Evolutionary conservation across 2,797 vertebrate genomes (phyloP).

Genomic region (Paratrypauchen microcephalus): DNA sequence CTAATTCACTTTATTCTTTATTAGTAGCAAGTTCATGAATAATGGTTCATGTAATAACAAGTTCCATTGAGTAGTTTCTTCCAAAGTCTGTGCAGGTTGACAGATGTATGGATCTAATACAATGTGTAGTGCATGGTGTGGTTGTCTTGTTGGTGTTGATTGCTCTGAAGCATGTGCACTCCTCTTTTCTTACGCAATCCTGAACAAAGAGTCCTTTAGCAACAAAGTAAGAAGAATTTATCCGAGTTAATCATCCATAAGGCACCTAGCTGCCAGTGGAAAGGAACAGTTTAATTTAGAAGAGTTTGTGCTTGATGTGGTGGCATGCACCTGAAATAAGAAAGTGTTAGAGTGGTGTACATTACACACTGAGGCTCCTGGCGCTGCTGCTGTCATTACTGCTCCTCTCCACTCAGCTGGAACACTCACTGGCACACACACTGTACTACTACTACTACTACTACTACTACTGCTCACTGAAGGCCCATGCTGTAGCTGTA

Average conservation of each 20-base stretch:
- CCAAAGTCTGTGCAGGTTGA: background rate
- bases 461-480: too few species aligned
- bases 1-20: too few species aligned
- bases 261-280: slow-evolving; percentile 7
- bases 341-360: slow-evolving; percentile 16
- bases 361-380: slow-evolving; percentile 28
- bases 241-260: slow-evolving; percentile 43
- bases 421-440: slow-evolving; percentile 39
- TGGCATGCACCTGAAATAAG: slow-evolving; percentile 21
- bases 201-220: slow-evolving; percentile 26
- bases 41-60: too few species aligned
- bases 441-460: too few species aligned
- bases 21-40: too few species aligned
- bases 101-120: too few species aligned
- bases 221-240: slow-evolving; percentile 35
- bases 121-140: slow-evolving; percentile 21
- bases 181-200: background rate
- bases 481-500: too few species aligned
- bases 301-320: slow-evolving; percentile 12
- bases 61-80: too few species aligned
- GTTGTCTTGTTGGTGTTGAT: slow-evolving; percentile 38
- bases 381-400: slow-evolving; percentile 40
- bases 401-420: slow-evolving; percentile 51
- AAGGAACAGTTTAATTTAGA: background rate
- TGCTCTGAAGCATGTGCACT: slow-evolving; percentile 31